These are phyloP conservation scores for Pycnonotus jocosus DNA, from an alignment of 2,113 vertebrate genomes.

Conservation along the genomic window DNA sequence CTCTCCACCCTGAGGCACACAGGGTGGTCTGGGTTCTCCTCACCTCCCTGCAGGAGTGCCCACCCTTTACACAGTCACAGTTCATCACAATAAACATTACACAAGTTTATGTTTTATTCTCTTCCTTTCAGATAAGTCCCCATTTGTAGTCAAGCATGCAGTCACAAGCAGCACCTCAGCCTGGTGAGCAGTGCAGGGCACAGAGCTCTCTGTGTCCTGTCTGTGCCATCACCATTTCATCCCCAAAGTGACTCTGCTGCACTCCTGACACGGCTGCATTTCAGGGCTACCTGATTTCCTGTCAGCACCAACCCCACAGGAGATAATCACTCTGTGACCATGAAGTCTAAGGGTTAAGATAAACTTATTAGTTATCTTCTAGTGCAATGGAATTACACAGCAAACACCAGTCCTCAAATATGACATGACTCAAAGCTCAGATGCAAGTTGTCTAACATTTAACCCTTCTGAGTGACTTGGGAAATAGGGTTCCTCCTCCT, in stretches of 20 bases:
- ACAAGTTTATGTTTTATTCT: neutral
- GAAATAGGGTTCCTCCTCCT: neutral
- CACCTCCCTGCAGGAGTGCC: neutral
- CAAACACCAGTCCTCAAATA: conserved; percentile 42
- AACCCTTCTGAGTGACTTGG: neutral
- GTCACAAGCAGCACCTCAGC: too few species aligned
- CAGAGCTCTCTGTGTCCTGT: neutral
- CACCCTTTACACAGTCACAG: neutral
- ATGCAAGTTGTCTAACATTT: conserved; percentile 14
- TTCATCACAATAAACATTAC: neutral
- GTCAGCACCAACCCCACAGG: neutral
- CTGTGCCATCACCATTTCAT: neutral
- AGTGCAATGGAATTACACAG: neutral
- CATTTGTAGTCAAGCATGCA: neutral
- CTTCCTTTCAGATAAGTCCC: neutral
- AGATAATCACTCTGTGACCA: conserved; percentile 16
- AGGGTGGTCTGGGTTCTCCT: neutral
- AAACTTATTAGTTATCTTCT: conserved; percentile 53
- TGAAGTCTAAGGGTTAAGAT: conserved; percentile 39
- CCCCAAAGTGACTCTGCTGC: neutral
- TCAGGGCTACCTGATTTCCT: neutral
- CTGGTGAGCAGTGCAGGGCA: neutral
- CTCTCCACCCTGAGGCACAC: neutral
- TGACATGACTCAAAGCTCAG: neutral
- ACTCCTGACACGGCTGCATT: neutral